phyloP scores from a whole-genome alignment of 2,888 invertebrate genomes.

The Agrochola lota region DNA sequence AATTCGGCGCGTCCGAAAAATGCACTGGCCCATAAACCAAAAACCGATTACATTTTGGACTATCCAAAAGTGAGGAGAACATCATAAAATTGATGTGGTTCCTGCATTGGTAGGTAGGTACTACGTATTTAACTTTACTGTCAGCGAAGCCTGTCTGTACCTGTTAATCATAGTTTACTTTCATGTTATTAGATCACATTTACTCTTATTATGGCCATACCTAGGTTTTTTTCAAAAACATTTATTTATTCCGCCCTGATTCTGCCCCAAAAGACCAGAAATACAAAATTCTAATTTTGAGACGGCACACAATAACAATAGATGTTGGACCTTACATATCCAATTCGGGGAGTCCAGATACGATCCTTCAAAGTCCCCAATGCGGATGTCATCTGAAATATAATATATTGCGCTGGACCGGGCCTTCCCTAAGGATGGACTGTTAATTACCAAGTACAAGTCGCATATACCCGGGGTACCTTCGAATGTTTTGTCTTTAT shows the following conservation, averaged over 20 bases:
- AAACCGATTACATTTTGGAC: too few species aligned
- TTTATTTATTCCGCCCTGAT: too few species aligned
- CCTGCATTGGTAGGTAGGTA: too few species aligned
- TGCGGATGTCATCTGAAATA: constrained; percentile 87
- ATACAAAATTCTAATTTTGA: constrained; percentile 28
- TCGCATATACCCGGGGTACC: constrained; percentile 80
- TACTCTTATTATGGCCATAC: background rate
- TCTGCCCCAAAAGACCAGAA: too few species aligned
- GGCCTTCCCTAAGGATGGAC: constrained; percentile 87
- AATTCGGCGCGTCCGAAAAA: too few species aligned
- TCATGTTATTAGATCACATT: background rate
- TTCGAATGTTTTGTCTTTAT: constrained; percentile 80
- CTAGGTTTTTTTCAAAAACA: too few species aligned
- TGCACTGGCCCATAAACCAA: too few species aligned
- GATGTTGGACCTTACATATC: constrained; percentile 62
- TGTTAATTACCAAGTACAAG: constrained; percentile 92
- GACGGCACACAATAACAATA: constrained; percentile 41
- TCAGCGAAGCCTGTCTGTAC: too few species aligned
- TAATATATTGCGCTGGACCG: constrained; percentile 89
- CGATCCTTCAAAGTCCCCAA: constrained; percentile 87
- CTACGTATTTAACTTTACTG: too few species aligned
- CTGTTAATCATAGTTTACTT: background rate
- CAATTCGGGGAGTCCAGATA: constrained; percentile 75
- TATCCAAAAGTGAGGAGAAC: too few species aligned
- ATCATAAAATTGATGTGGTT: too few species aligned